Percentiles rank a stretch among this genome's conserved stretches.
Evolutionary conservation across 2,888 invertebrate genomes (phyloP).

Genomic region (Brachycybe producta): DNA sequence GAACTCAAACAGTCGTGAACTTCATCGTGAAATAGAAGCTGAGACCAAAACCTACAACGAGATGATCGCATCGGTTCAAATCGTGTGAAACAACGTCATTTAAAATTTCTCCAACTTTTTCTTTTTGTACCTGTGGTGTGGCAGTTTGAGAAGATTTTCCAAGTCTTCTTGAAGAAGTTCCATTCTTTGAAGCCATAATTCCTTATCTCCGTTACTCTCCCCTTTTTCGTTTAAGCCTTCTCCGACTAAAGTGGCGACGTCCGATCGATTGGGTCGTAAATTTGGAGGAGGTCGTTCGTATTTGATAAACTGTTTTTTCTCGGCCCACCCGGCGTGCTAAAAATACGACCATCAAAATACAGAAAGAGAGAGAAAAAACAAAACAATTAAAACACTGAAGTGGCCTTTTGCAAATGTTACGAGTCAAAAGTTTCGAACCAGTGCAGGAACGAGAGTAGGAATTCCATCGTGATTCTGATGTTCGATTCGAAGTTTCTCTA

Average conservation of each 20-base stretch:
- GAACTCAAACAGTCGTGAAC: conserved; percentile 52
- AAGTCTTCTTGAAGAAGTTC: conserved; percentile 50
- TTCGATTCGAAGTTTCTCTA: too few species aligned
- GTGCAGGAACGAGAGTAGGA: too few species aligned
- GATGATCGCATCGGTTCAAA: background rate
- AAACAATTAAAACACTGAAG: too few species aligned
- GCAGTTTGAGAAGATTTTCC: conserved; percentile 50
- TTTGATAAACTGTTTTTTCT: background rate
- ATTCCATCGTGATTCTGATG: too few species aligned
- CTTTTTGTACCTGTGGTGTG: background rate
- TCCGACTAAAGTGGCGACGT: background rate
- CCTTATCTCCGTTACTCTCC: conserved; percentile 30
- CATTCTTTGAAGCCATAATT: conserved; percentile 52
- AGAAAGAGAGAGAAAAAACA: too few species aligned
- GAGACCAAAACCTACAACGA: conserved; percentile 31
- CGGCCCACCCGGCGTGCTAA: background rate
- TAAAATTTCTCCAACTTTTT: background rate
- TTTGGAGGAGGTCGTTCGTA: background rate
- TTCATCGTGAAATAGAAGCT: conserved; percentile 49
- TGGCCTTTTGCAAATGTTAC: too few species aligned
- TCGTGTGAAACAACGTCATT: background rate
- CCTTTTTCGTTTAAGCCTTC: background rate
- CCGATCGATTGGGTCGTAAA: too few species aligned
- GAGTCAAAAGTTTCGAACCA: too few species aligned
- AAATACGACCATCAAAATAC: too few species aligned